Conservation (phyloP, 2,113 vertebrate genomes). For the Pseudois nayaur region DNA sequence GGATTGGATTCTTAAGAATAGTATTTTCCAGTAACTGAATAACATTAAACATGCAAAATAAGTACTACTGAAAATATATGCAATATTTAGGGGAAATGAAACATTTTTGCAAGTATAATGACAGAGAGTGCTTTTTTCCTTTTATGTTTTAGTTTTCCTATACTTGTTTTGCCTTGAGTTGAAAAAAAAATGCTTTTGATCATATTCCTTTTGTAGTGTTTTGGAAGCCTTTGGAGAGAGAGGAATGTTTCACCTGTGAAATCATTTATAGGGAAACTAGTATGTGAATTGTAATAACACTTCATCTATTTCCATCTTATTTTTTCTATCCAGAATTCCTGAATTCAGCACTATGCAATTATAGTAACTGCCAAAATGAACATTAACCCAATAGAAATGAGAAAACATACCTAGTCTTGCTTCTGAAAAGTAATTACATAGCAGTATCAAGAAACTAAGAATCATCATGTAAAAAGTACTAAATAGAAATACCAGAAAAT, state of each 20-base stretch:
- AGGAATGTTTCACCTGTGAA: neutral
- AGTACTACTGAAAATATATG: neutral
- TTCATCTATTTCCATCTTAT: constrained; percentile 11
- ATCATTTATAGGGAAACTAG: constrained; percentile 38
- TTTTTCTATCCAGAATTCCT: constrained; percentile 37
- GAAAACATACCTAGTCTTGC: neutral
- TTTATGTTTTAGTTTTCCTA: constrained; percentile 7
- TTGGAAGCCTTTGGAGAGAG: neutral
- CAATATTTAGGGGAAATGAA: neutral
- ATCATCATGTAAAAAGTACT: constrained; percentile 22
- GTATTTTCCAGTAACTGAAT: neutral
- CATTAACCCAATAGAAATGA: constrained; percentile 54
- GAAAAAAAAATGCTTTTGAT: constrained; percentile 38
- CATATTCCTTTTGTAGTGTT: neutral
- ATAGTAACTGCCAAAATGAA: constrained; percentile 63
- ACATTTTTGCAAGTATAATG: constrained; percentile 43
- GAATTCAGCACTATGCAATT: constrained; percentile 64
- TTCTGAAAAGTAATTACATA: constrained; percentile 59
- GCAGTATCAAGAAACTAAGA: constrained; percentile 33
- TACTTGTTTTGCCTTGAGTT: constrained; percentile 43
- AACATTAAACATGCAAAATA: neutral
- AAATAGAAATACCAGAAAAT: neutral
- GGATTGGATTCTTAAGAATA: neutral
- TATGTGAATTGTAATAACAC: constrained; percentile 5
- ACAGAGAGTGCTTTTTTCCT: neutral